These are phyloP conservation scores for Danio aesculapii DNA, from an alignment of 2,797 vertebrate genomes.

Conservation along the genomic window DNA sequence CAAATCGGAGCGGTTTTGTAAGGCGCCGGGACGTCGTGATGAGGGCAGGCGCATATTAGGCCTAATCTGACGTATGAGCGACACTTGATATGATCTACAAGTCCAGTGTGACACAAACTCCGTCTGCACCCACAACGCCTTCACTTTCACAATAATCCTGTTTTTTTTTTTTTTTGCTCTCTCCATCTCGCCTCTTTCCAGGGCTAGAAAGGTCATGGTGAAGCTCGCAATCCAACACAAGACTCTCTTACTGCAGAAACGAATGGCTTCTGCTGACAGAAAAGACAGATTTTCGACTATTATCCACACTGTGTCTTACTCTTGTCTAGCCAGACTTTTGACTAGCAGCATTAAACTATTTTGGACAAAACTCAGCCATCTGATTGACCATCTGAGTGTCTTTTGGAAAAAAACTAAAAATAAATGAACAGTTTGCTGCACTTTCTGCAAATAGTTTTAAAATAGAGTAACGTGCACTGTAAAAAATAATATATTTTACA, in stretches of 20 bases:
- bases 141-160: conserved; percentile 6
- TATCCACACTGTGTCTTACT: conserved; percentile 5
- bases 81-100: conserved; percentile 47
- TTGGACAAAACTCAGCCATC: background rate
- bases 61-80: conserved; percentile 45
- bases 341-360: background rate
- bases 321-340: conserved; percentile 14
- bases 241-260: background rate
- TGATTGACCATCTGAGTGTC: background rate
- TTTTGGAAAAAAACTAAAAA: background rate
- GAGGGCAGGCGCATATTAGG: conserved; percentile 40
- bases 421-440: too few species aligned
- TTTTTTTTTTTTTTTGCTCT: conserved; percentile 6
- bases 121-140: conserved; percentile 15
- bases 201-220: conserved; percentile 37
- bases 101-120: conserved; percentile 34
- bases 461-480: too few species aligned
- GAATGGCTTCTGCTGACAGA: conserved; percentile 3
- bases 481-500: too few species aligned
- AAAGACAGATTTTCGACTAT: conserved; percentile 15
- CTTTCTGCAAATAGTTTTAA: too few species aligned
- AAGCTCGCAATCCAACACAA: conserved; percentile 16
- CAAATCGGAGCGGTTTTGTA: conserved; percentile 31
- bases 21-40: conserved; percentile 15
- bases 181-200: conserved; percentile 17